Evolutionary conservation across 2,888 invertebrate species (phyloP).

Genomic region (Dicycla oo): DNA sequence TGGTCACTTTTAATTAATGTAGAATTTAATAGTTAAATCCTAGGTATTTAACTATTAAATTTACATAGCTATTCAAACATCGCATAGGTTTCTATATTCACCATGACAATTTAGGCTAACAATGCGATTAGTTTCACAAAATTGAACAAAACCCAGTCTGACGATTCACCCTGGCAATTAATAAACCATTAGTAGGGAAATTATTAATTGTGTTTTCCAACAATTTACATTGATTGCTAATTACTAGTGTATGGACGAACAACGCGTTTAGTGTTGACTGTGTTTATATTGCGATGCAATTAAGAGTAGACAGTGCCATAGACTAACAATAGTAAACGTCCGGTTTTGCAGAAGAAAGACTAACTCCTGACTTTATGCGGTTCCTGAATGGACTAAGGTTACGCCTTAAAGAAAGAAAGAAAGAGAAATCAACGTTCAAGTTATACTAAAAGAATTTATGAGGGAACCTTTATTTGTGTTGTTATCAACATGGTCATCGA

Average conservation of each 20-base stretch:
- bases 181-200: conserved; percentile 44
- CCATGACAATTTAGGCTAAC: neutral
- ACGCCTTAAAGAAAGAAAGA: no score
- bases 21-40: no score
- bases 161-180: conserved; percentile 30
- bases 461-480: neutral
- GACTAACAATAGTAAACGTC: neutral
- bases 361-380: neutral
- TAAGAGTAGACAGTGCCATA: neutral
- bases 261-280: conserved; percentile 25
- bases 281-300: conserved; percentile 11
- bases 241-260: conserved; percentile 35
- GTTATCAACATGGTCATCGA: neutral
- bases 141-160: conserved; percentile 11
- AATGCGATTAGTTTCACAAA: conserved; percentile 19
- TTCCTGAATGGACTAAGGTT: neutral
- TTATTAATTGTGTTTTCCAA: conserved; percentile 48
- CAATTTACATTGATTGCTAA: conserved; percentile 38
- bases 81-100: neutral
- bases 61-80: neutral
- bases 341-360: neutral
- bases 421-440: neutral
- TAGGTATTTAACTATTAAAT: neutral
- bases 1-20: no score
- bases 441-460: neutral